Evolutionary conservation across 2,797 vertebrate species (phyloP).

Genomic region (Triplophysa yarkandensis): DNA sequence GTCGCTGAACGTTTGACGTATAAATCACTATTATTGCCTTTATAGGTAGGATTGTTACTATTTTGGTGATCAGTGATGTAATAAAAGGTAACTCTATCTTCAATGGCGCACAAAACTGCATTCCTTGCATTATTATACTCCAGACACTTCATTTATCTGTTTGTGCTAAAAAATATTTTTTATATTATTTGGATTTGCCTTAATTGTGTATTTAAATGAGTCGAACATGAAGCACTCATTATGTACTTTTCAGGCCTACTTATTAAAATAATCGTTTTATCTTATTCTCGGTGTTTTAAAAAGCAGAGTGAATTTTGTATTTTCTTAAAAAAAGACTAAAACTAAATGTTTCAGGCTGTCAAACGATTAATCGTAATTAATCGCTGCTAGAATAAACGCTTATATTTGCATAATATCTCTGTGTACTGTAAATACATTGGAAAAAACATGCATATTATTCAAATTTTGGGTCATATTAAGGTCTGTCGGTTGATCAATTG

Average conservation of each 20-base stretch:
- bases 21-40: not conserved
- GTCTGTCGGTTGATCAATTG: too few relatives aligned
- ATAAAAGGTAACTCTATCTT: not conserved
- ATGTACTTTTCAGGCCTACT: not conserved
- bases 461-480: too few relatives aligned
- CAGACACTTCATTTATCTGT: not conserved
- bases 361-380: too few relatives aligned
- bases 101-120: not conserved
- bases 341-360: too few relatives aligned
- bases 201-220: not conserved
- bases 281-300: too few relatives aligned
- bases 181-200: not conserved
- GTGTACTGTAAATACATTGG: too few relatives aligned
- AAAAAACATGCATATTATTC: too few relatives aligned
- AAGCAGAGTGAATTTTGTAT: too few relatives aligned
- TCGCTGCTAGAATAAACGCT: too few relatives aligned
- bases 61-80: slow-evolving; percentile 1
- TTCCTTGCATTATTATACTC: not conserved
- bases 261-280: not conserved
- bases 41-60: not conserved
- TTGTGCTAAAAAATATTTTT: not conserved
- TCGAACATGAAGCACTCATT: not conserved
- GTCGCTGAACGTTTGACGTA: not conserved
- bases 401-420: too few relatives aligned
- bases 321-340: too few relatives aligned